phyloP scores from a whole-genome alignment of 2,113 vertebrate species.

The Albula glossodonta region DNA sequence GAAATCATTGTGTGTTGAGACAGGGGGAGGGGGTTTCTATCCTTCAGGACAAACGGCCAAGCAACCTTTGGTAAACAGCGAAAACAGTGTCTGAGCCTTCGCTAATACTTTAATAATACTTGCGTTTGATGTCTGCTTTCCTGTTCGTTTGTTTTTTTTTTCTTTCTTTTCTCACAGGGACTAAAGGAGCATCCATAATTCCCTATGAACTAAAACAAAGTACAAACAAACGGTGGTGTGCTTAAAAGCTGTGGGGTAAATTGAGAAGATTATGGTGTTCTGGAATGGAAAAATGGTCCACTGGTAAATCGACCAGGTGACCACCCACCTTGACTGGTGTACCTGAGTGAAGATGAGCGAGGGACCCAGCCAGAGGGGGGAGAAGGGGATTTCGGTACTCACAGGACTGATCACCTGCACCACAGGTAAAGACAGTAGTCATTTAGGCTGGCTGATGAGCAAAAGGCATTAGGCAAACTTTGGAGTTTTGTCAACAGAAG shows the following conservation, averaged over 20 bases:
- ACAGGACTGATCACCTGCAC: no score
- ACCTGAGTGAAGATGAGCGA: background rate
- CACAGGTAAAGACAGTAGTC: no score
- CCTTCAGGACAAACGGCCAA: background rate
- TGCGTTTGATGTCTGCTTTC: background rate
- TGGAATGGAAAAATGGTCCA: background rate
- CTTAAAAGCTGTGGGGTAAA: background rate
- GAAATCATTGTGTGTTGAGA: no score
- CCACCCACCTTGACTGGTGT: background rate
- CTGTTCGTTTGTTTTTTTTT: no score
- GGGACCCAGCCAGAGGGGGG: no score
- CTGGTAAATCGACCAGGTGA: background rate
- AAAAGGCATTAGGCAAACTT: no score
- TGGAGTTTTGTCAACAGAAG: no score
- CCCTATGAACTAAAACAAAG: background rate
- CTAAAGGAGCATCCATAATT: background rate
- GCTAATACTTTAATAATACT: background rate
- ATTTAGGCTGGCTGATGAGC: no score
- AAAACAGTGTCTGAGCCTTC: background rate
- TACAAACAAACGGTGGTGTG: background rate
- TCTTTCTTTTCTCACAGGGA: background rate
- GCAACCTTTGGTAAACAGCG: background rate
- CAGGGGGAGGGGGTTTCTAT: background rate
- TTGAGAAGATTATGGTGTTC: background rate
- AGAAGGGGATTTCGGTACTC: no score